Evolutionary conservation across 2,113 vertebrate genomes (phyloP).

Genomic region (Parotia lawesii): DNA sequence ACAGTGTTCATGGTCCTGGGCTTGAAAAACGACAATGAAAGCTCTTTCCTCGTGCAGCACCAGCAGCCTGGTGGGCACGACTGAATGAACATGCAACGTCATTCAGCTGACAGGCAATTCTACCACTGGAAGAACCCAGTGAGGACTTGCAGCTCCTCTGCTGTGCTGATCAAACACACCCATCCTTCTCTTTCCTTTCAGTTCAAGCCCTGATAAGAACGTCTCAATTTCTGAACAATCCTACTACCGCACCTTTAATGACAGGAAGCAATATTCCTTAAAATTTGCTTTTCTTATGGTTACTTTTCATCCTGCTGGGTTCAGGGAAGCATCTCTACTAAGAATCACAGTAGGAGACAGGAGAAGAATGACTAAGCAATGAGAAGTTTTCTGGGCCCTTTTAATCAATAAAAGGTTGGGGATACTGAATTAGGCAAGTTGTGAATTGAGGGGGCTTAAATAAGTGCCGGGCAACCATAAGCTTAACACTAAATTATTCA

Average conservation of each 20-base stretch:
- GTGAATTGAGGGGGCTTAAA: background rate
- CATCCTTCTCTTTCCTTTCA: background rate
- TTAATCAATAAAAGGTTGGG: background rate
- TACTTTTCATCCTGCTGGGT: background rate
- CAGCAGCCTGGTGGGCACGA: background rate
- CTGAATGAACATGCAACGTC: accelerated
- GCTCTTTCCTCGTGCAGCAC: background rate
- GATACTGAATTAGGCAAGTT: background rate
- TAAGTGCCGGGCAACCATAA: background rate
- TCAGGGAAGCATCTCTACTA: background rate
- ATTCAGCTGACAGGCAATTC: background rate
- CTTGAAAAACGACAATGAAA: background rate
- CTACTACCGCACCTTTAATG: background rate
- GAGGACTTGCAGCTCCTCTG: background rate
- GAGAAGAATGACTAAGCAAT: background rate
- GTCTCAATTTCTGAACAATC: background rate
- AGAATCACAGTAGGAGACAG: background rate
- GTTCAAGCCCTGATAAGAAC: background rate
- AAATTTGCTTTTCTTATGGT: background rate
- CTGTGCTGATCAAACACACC: background rate
- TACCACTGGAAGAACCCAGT: background rate
- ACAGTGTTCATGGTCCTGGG: accelerated
- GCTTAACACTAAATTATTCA: background rate
- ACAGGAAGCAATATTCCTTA: background rate
- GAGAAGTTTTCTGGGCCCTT: background rate